Percentiles rank a stretch among this genome's conserved stretches.
Evolutionary conservation across 2,797 vertebrate species (phyloP).

Genomic region (Microctenopoma steveboyesi): DNA sequence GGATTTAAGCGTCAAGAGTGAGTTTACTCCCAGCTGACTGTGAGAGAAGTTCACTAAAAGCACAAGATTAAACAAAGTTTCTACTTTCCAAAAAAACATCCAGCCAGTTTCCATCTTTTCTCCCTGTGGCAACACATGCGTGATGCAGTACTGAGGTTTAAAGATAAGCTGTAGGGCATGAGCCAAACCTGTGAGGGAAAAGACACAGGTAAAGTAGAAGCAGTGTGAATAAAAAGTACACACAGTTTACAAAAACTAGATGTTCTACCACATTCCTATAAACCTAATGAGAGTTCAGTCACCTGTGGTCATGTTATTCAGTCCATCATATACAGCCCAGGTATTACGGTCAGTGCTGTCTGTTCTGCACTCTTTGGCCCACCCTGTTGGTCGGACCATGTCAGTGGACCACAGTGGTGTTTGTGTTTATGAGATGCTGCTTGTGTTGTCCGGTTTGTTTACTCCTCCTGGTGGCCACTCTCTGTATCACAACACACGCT

Average conservation of each 20-base stretch:
- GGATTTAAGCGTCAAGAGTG: slow-evolving; percentile 72
- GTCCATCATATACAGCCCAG: slow-evolving; percentile 2
- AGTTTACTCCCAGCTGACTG: slow-evolving; percentile 72
- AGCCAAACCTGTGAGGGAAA: slow-evolving; percentile 44
- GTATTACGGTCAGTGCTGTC: background rate
- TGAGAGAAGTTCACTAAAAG: slow-evolving; percentile 74
- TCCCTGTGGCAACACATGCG: slow-evolving; percentile 68
- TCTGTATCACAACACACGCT: slow-evolving; percentile 79
- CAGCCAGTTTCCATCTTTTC: slow-evolving; percentile 57
- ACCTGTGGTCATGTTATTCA: slow-evolving; percentile 29
- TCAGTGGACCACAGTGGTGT: slow-evolving; percentile 55
- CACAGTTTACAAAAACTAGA: slow-evolving; percentile 19
- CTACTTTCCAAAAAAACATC: slow-evolving; percentile 68
- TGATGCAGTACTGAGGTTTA: slow-evolving; percentile 53
- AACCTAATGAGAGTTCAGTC: slow-evolving; percentile 15
- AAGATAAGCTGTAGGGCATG: slow-evolving; percentile 77
- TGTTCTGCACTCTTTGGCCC: slow-evolving; percentile 71
- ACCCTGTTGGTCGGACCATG: slow-evolving; percentile 68
- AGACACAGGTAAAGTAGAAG: slow-evolving; percentile 16
- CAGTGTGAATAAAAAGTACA: slow-evolving; percentile 21
- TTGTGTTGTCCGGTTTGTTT: slow-evolving; percentile 86
- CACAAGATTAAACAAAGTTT: slow-evolving; percentile 76
- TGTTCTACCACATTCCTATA: background rate
- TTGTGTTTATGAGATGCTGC: slow-evolving; percentile 73
- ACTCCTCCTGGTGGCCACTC: slow-evolving; percentile 87